Percentiles rank a stretch among this genome's conserved stretches.
Evolutionary conservation across 2,797 vertebrate genomes (phyloP).

Genomic region (Tympanoctomys barrerae): DNA sequence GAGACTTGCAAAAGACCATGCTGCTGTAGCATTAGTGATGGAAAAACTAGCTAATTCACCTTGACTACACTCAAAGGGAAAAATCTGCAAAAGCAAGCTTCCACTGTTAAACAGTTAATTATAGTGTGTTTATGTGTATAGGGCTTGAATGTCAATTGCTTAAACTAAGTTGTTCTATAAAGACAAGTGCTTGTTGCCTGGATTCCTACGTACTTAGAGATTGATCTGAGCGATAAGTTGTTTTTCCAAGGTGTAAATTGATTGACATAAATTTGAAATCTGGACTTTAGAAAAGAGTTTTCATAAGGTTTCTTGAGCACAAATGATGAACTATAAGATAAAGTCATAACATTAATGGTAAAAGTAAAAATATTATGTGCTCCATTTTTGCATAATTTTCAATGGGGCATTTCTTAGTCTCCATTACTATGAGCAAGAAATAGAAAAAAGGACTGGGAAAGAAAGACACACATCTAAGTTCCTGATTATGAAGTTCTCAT

Average conservation of each 20-base stretch:
- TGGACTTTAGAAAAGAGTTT: slow-evolving; percentile 57
- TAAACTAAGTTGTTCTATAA: slow-evolving; percentile 72
- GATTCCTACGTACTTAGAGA: slow-evolving; percentile 59
- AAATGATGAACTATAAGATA: slow-evolving; percentile 52
- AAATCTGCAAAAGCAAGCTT: slow-evolving; percentile 69
- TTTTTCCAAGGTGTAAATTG: slow-evolving; percentile 74
- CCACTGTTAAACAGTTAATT: slow-evolving; percentile 80
- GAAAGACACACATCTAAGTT: neutral
- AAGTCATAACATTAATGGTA: neutral
- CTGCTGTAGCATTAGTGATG: slow-evolving; percentile 77
- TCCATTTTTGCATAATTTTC: slow-evolving; percentile 9
- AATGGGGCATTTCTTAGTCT: neutral
- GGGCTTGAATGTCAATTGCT: slow-evolving; percentile 80
- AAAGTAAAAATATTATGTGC: slow-evolving; percentile 14
- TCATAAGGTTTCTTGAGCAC: slow-evolving; percentile 38
- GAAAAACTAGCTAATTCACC: slow-evolving; percentile 78
- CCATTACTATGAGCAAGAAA: slow-evolving; percentile 37
- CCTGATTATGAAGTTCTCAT: slow-evolving; percentile 1
- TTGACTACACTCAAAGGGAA: slow-evolving; percentile 76
- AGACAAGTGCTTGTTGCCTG: slow-evolving; percentile 62
- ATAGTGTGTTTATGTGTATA: slow-evolving; percentile 80
- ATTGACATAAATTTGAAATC: slow-evolving; percentile 67
- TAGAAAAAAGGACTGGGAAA: neutral
- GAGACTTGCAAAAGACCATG: slow-evolving; percentile 73
- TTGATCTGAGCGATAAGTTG: slow-evolving; percentile 44